Evolutionary conservation across 2,797 vertebrate species (phyloP).

Genomic region (Cynopterus sphinx): DNA sequence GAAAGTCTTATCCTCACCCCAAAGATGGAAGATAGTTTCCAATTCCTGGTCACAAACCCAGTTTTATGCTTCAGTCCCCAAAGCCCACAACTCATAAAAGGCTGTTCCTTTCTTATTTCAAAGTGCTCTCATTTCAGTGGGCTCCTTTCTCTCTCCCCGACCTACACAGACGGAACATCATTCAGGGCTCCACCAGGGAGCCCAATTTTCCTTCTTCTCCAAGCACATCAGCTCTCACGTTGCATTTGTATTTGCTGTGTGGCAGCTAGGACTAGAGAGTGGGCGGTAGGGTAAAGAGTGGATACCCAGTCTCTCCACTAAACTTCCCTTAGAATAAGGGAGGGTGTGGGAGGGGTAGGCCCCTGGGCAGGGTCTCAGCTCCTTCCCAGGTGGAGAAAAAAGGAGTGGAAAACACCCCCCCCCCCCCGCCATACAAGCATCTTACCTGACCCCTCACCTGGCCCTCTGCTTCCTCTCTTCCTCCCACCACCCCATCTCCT

Average conservation of each 20-base stretch:
- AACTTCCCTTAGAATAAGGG: neutral
- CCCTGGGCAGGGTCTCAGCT: neutral
- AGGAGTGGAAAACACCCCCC: neutral
- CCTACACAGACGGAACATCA: neutral
- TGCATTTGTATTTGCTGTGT: neutral
- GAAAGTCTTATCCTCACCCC: neutral
- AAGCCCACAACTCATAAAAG: neutral
- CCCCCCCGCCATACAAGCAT: neutral
- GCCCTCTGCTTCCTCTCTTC: conserved; percentile 47
- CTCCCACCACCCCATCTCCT: conserved; percentile 57
- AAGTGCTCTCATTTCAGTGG: neutral
- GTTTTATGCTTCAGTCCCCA: neutral
- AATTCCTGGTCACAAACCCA: neutral
- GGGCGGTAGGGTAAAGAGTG: accelerated
- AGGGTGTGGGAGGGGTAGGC: neutral
- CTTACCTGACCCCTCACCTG: conserved; percentile 40
- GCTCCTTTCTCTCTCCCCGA: no score
- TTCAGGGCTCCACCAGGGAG: neutral
- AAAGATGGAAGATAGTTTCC: neutral
- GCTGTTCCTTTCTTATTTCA: neutral
- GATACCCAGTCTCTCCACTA: neutral
- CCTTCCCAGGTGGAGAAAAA: neutral
- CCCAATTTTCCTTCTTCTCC: neutral
- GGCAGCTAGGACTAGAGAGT: neutral
- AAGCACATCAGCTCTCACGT: neutral